phyloP scores from a whole-genome alignment of 2,113 vertebrate genomes.

The Bagarius yarrelli region DNA sequence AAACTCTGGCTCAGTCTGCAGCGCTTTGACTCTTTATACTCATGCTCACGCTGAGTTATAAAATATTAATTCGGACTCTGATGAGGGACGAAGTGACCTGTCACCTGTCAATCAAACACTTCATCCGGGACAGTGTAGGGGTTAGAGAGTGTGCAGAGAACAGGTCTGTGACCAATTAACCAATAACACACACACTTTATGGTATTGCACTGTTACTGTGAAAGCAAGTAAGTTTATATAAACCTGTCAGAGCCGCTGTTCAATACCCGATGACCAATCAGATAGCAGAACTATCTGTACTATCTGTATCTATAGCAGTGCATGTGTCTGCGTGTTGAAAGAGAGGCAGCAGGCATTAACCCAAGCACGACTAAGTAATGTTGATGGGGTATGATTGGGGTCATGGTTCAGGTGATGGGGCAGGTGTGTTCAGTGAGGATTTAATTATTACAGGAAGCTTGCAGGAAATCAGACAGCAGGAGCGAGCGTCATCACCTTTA shows the following conservation, averaged over 20 bases:
- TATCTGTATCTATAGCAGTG: too few relatives aligned
- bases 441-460: background rate
- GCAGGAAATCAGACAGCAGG: background rate
- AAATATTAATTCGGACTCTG: conserved; percentile 6
- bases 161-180: background rate
- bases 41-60: conserved; percentile 24
- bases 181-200: background rate
- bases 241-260: background rate
- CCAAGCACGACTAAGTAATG: background rate
- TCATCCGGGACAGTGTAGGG: background rate
- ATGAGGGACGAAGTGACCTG: background rate
- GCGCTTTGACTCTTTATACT: conserved; percentile 30
- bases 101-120: background rate
- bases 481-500: background rate
- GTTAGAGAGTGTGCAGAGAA: background rate
- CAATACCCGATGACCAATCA: background rate
- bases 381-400: conserved; percentile 35
- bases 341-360: background rate
- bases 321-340: background rate
- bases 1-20: background rate
- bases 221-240: background rate
- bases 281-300: background rate
- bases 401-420: background rate
- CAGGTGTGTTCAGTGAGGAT: background rate
- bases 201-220: background rate